Conservation (phyloP, 2,113 vertebrate species). For the Ciconia boyciana region DNA sequence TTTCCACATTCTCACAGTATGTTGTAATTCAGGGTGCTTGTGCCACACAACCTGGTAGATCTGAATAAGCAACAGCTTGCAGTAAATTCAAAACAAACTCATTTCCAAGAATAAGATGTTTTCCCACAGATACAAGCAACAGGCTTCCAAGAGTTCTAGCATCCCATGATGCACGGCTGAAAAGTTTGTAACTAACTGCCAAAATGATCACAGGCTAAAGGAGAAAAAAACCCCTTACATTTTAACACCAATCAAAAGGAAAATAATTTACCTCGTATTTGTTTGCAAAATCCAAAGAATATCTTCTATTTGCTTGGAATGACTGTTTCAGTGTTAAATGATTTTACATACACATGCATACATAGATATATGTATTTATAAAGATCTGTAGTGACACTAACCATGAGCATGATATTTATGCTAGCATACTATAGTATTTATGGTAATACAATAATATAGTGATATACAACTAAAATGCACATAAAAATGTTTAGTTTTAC, state of each 20-base stretch:
- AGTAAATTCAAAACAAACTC: conserved; percentile 51
- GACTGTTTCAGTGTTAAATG: not conserved
- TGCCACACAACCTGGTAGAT: conserved; percentile 49
- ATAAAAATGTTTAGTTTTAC: not conserved
- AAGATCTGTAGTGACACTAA: not conserved
- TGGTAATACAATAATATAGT: not conserved
- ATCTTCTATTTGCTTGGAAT: not conserved
- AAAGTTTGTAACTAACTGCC: not conserved
- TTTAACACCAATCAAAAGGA: not conserved
- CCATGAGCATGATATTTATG: not conserved
- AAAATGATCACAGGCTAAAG: not conserved
- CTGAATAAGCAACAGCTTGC: conserved; percentile 57
- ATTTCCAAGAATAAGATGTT: conserved; percentile 53
- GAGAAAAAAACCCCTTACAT: not conserved
- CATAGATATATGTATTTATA: not conserved
- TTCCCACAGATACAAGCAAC: conserved; percentile 40
- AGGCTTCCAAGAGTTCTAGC: conserved; percentile 15
- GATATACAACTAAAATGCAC: not conserved
- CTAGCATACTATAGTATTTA: not conserved
- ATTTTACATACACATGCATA: not conserved
- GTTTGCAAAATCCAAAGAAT: not conserved
- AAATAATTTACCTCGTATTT: not conserved
- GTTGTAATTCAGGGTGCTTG: conserved; percentile 3
- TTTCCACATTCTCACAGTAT: conserved; percentile 48
- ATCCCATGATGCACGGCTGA: not conserved